Evolutionary conservation across 2,113 vertebrate genomes (phyloP).

Genomic region (Tympanuchus pallidicinctus): DNA sequence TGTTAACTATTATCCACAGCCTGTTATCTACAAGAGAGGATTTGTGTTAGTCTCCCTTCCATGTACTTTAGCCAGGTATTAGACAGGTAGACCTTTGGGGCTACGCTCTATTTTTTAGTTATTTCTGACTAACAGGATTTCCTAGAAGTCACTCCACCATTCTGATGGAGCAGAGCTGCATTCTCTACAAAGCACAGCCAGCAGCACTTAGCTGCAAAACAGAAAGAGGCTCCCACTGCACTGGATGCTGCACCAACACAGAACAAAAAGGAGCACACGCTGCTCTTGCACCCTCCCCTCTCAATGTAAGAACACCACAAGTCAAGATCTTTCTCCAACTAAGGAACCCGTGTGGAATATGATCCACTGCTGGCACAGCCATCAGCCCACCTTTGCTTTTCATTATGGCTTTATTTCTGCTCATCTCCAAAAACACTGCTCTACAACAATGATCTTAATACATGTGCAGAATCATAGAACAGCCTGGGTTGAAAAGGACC

Average conservation of each 20-base stretch:
- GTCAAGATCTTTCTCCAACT: background rate
- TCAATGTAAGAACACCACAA: background rate
- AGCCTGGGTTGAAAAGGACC: too few relatives aligned
- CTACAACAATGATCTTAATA: background rate
- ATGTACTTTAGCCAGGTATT: constrained; percentile 1
- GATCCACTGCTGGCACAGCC: background rate
- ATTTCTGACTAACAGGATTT: background rate
- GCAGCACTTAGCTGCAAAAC: background rate
- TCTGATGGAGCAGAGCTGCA: background rate
- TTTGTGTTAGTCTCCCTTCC: background rate
- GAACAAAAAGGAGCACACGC: background rate
- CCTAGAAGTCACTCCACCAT: background rate
- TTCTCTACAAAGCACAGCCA: background rate
- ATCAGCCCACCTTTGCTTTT: constrained; percentile 9
- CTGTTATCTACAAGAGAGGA: background rate
- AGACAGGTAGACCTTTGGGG: background rate
- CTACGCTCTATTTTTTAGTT: background rate
- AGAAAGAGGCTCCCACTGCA: background rate
- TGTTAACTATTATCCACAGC: background rate
- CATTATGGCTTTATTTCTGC: background rate
- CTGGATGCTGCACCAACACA: background rate
- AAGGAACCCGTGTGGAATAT: background rate
- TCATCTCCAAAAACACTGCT: background rate
- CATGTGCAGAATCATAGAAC: background rate
- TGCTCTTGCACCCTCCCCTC: background rate